Evolutionary conservation across 2,797 vertebrate genomes (phyloP), one percentile per base, ranked within the genome.

Genomic region (Poecilia wingei): DNA sequence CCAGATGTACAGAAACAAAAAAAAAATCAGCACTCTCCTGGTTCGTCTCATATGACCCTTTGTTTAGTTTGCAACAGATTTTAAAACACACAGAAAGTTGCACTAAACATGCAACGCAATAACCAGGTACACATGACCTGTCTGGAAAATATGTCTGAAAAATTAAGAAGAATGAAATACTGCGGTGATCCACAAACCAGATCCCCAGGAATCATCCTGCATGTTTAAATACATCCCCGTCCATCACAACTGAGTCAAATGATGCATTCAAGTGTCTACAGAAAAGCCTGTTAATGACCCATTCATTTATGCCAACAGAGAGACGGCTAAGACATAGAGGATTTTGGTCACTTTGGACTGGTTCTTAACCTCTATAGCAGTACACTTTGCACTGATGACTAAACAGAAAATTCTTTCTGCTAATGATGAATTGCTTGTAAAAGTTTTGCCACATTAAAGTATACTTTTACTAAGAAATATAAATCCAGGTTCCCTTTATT

Each of bases 1-100:
- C 33, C 72, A 75, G 28, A 85, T 51, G 84, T 49, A 70, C 69
- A 83, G 31, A 68, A 64, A 74, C 64, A 79, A 72, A 83, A 18
- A 13, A 18, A 33, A 33, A 64, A 64, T 64, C 28, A 6, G 18
- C 7, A 0, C 18, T 8, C 20, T 41, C 20, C 64, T 68, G 36
- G 64, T 16, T 57, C 4, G 4, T 41, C 64, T 68, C 10, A 25
- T 13, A 41, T 41, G 36, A 68, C 64, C 36, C 7, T 39, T 66
- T 12, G 4, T 51, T 51, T 22, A 22, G 20, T 51, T 51, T 59
- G 55, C n/a, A 59, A 13, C 55, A 14, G 12, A 6, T 4, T 13
- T 28, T 28, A 59, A 51, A n/a, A 28, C n/a, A 28, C 55, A 28
- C 25, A 59, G n/a, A 31, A 4, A 13, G n/a, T 28, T 59, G 55